Evolutionary conservation across 1,140 invertebrate genomes (phyloP).

Genomic region (Aphaenogaster floridana): DNA sequence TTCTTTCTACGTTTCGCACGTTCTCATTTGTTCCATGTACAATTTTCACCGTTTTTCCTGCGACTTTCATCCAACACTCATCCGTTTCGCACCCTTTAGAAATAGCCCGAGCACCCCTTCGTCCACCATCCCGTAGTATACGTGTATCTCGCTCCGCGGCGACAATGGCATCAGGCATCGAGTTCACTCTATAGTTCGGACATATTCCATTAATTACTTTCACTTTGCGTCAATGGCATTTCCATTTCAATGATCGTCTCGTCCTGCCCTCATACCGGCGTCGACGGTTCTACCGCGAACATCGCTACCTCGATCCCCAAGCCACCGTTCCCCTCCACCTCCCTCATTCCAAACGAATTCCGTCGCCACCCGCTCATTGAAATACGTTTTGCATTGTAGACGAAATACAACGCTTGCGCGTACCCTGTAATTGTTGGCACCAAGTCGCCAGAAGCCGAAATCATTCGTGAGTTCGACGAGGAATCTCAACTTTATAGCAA

Average conservation of each 20-base stretch:
- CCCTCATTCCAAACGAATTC: slow-evolving; percentile 67
- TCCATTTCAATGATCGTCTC: slow-evolving; percentile 78
- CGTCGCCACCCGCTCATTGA: slow-evolving; percentile 64
- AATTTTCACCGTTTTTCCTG: neutral
- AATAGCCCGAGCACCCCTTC: neutral
- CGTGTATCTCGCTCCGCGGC: slow-evolving; percentile 61
- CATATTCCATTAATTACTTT: slow-evolving; percentile 80
- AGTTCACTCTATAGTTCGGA: slow-evolving; percentile 76
- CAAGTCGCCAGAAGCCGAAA: slow-evolving; percentile 48
- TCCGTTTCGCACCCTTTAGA: slow-evolving; percentile 19
- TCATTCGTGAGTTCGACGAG: slow-evolving; percentile 29
- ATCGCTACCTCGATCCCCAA: slow-evolving; percentile 46
- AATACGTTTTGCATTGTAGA: slow-evolving; percentile 73
- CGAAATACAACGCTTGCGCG: slow-evolving; percentile 69
- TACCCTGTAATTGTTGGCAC: slow-evolving; percentile 56
- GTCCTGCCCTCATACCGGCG: slow-evolving; percentile 38
- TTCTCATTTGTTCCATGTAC: neutral
- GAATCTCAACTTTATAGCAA: slow-evolving; percentile 31
- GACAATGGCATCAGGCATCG: slow-evolving; percentile 72
- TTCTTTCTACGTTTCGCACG: neutral
- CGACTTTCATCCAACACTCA: neutral
- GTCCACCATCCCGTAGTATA: slow-evolving; percentile 1
- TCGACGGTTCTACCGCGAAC: slow-evolving; percentile 60
- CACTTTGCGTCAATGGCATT: slow-evolving; percentile 80
- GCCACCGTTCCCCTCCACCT: slow-evolving; percentile 16